Conservation (phyloP, 2,888 invertebrate species). For the Fissipunctia ypsillon region DNA sequence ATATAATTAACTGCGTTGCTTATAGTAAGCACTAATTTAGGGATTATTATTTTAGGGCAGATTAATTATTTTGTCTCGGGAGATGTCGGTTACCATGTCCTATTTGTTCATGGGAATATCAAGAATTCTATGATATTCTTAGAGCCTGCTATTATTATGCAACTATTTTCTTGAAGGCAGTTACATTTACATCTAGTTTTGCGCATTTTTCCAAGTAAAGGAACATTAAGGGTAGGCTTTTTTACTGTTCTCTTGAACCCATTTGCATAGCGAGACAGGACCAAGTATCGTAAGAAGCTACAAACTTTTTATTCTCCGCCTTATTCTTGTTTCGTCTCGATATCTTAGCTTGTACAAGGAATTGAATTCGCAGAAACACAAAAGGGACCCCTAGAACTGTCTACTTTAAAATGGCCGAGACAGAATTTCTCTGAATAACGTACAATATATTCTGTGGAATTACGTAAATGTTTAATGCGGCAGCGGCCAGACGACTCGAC, state of each 20-base stretch:
- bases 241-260: constrained; percentile 44
- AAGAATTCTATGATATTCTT: not conserved
- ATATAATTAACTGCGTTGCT: constrained; percentile 44
- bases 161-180: constrained; percentile 22
- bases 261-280: constrained; percentile 44
- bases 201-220: constrained; percentile 43
- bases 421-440: constrained; percentile 36
- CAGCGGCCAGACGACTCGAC: constrained; percentile 15
- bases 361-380: constrained; percentile 46
- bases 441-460: too few relatives aligned
- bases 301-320: constrained; percentile 47
- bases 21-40: constrained; percentile 12
- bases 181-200: constrained; percentile 26
- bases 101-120: not conserved
- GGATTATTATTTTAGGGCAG: constrained; percentile 19
- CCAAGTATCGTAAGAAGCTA: constrained; percentile 31
- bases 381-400: constrained; percentile 28
- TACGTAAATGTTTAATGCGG: constrained; percentile 54
- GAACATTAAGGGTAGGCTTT: constrained; percentile 25
- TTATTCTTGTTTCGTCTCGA: constrained; percentile 43
- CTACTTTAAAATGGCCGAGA: constrained; percentile 50
- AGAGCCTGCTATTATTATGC: too few relatives aligned
- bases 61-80: constrained; percentile 28
- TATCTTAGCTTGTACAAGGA: constrained; percentile 34
- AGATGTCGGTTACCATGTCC: constrained; percentile 3